phyloP scores from a whole-genome alignment of 2,797 vertebrate species.

The Bovichtus variegatus region DNA sequence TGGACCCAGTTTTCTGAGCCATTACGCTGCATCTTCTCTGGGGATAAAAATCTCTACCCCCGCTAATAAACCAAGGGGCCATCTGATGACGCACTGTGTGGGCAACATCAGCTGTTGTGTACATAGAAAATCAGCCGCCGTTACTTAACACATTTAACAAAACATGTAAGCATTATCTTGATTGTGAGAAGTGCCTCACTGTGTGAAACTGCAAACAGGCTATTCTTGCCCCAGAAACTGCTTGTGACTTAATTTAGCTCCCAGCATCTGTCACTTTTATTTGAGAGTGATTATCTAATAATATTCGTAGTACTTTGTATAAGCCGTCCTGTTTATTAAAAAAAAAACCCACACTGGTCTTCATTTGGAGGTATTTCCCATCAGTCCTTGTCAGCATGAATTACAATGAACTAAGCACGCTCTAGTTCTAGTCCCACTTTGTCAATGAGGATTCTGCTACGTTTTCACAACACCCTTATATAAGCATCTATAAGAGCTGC shows the following conservation, averaged over 20 bases:
- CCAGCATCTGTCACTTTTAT: conserved; percentile 54
- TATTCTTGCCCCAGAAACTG: conserved; percentile 66
- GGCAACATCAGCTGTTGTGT: conserved; percentile 40
- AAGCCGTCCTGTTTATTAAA: conserved; percentile 53
- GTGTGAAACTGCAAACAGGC: conserved; percentile 50
- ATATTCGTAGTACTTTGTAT: conserved; percentile 57
- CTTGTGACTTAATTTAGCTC: conserved; percentile 57
- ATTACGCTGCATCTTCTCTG: conserved; percentile 64
- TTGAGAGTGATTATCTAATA: conserved; percentile 36
- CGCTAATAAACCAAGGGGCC: conserved; percentile 63
- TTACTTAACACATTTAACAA: conserved; percentile 50
- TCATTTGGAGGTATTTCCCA: conserved; percentile 21
- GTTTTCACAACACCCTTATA: conserved; percentile 40
- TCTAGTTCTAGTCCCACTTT: conserved; percentile 33
- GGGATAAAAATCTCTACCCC: conserved; percentile 59
- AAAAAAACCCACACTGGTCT: conserved; percentile 14
- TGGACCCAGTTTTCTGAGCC: conserved; percentile 68
- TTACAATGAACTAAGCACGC: conserved; percentile 31
- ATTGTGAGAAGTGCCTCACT: conserved; percentile 47
- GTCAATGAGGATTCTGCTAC: conserved; percentile 33
- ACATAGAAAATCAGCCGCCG: conserved; percentile 19
- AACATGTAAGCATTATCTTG: conserved; percentile 42
- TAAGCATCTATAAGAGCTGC: conserved; percentile 35
- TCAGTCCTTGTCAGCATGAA: conserved; percentile 45
- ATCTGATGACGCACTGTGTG: conserved; percentile 58